phyloP scores from a whole-genome alignment of 2,113 vertebrate genomes.

The Pseudolaguvia tuberculata region DNA sequence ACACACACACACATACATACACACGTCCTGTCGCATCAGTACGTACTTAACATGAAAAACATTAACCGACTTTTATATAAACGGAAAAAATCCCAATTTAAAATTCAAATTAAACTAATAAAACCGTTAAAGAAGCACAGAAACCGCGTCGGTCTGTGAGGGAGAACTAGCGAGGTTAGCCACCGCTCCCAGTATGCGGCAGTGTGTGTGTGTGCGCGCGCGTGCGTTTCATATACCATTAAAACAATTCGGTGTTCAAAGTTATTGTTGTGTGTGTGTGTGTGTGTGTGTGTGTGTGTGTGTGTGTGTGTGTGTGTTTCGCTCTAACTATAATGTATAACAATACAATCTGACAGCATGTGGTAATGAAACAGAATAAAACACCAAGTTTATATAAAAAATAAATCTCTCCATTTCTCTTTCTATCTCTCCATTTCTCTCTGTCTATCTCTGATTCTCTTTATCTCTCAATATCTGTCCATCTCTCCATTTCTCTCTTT shows the following conservation, averaged over 20 bases:
- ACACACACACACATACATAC: no score
- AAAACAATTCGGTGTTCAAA: no score
- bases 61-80: background rate
- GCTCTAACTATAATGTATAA: no score
- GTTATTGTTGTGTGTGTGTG: conserved; percentile 78
- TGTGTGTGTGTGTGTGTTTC: conserved; percentile 56
- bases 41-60: background rate
- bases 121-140: background rate
- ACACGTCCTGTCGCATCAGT: background rate
- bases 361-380: no score
- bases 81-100: background rate
- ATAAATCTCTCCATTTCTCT: no score
- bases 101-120: background rate
- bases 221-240: no score
- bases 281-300: conserved; percentile 62
- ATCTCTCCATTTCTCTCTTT: no score
- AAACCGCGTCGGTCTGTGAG: conserved; percentile 58
- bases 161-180: conserved; percentile 54
- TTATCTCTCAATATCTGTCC: no score
- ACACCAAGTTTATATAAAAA: no score
- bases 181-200: conserved; percentile 77
- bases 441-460: no score
- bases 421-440: no score
- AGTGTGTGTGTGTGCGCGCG: conserved; percentile 61
- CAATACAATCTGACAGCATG: no score